Percentiles rank a stretch among this genome's conserved stretches.
These are phyloP conservation scores for Teleogryllus oceanicus DNA, from an alignment of 2,888 invertebrate genomes.

Conservation along the genomic window DNA sequence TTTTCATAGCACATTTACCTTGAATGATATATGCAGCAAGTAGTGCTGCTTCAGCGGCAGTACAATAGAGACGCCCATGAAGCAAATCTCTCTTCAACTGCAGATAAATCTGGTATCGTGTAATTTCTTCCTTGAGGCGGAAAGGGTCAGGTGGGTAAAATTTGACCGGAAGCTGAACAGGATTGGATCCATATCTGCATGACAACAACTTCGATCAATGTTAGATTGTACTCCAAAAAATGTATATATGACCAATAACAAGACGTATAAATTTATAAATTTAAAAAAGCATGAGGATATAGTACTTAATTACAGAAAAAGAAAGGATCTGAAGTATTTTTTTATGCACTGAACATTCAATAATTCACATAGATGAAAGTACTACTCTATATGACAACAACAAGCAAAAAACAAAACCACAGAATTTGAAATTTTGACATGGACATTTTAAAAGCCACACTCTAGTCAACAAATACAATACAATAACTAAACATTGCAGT, in stretches of 20 bases:
- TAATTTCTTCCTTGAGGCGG: conserved; percentile 87
- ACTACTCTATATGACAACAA: too few relatives aligned
- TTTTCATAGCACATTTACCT: conserved; percentile 56
- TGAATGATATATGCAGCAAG: conserved; percentile 90
- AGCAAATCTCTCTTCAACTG: conserved; percentile 91
- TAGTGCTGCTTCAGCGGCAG: conserved; percentile 81
- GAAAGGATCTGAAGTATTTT: not conserved
- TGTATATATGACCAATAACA: not conserved
- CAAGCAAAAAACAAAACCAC: too few relatives aligned
- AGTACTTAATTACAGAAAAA: not conserved
- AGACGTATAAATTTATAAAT: too few relatives aligned
- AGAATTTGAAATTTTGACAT: too few relatives aligned
- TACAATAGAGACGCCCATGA: conserved; percentile 91
- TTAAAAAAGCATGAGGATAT: too few relatives aligned
- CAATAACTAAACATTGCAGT: too few relatives aligned
- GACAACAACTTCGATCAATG: not conserved
- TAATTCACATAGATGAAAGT: not conserved
- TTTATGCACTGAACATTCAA: conserved; percentile 18
- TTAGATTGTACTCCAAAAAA: not conserved
- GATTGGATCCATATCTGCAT: conserved; percentile 81
- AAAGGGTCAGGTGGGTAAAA: conserved; percentile 96
- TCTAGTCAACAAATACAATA: too few relatives aligned
- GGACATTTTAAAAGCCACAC: too few relatives aligned
- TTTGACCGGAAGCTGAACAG: conserved; percentile 95
- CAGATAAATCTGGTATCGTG: conserved; percentile 89